Percentiles rank a stretch among this genome's conserved stretches.
These are phyloP conservation scores for Kryptolebias ocellatus DNA, from an alignment of 2,797 vertebrate species.

Conservation along the genomic window DNA sequence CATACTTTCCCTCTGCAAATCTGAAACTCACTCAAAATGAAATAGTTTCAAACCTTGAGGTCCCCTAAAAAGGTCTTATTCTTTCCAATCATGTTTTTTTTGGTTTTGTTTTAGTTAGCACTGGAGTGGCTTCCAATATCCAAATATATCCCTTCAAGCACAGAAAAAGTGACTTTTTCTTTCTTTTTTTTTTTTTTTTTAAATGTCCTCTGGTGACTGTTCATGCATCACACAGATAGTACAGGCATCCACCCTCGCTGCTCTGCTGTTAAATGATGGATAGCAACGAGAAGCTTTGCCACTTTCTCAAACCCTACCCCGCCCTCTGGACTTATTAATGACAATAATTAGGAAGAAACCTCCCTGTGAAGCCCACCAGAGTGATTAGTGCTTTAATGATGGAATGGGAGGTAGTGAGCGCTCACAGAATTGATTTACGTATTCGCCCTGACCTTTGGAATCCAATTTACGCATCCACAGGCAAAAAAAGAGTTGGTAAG, in stretches of 20 bases:
- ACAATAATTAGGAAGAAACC: slow-evolving; percentile 84
- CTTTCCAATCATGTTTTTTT: background rate
- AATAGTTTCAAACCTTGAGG: too few species aligned
- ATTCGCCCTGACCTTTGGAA: slow-evolving; percentile 84
- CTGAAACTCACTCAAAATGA: background rate
- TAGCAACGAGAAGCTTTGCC: slow-evolving; percentile 68
- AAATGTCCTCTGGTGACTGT: slow-evolving; percentile 10
- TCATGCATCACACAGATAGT: slow-evolving; percentile 38
- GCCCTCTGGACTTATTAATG: slow-evolving; percentile 83
- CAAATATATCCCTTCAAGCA: background rate
- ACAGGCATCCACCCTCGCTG: slow-evolving; percentile 45
- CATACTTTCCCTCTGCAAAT: background rate
- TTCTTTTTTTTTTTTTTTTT: background rate
- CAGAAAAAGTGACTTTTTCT: slow-evolving; percentile 1
- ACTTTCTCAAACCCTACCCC: slow-evolving; percentile 77
- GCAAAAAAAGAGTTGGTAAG: slow-evolving; percentile 75
- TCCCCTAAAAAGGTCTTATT: background rate
- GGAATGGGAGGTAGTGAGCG: slow-evolving; percentile 75
- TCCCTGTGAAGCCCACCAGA: slow-evolving; percentile 77
- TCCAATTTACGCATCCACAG: slow-evolving; percentile 81
- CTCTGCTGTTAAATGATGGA: slow-evolving; percentile 75
- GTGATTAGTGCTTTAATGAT: slow-evolving; percentile 86
- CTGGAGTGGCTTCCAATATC: background rate
- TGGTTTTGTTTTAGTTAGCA: background rate
- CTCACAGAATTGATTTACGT: slow-evolving; percentile 82